Evolutionary conservation across 1,140 invertebrate species (phyloP), one percentile per base, ranked within the genome.

Genomic region (Scylla paramamosain): DNA sequence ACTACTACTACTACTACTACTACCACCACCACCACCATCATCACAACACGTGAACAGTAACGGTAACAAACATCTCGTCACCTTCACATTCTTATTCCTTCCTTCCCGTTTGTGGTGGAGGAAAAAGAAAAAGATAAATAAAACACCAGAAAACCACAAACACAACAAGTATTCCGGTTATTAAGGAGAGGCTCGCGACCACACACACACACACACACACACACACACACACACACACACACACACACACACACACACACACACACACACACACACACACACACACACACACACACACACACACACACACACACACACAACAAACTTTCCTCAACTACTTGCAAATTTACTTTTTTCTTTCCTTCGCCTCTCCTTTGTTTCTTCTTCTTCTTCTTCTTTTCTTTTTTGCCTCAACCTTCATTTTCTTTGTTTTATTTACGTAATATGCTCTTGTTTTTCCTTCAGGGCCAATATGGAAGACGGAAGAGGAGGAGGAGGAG

Each of bases 221-320:
- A 84, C 83, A 84, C 83, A 86, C 83, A 86, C 83, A 86, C 83
- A 86, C 83, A 86, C 83, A 86, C 83, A 86, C 83, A 86, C 83
- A 86, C 83, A 86, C 83, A 86, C 83, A 83, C 83, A 86, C 83
- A 86, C 83, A 86, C 83, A 86, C 83, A 86, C 83, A 86, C 83
- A 86, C 83, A 86, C 83, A 86, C 83, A 86, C 83, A 86, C 83
- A 86, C 83, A 86, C 28, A 86, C 83, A 39, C 28, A 14, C 83
- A 86, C 83, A 86, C 83, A 86, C 83, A 86, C 83, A 86, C 83
- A 86, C 83, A 86, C 83, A 86, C 83, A 86, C 83, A 86, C 83
- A 86, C 83, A 86, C 83, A 86, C 83, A 86, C 83, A 86, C 83
- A 86, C 83, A 86, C 28, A 86, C 83, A 39, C 28, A 14, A 0